Evolutionary conservation across 2,797 vertebrate species (phyloP).

Genomic region (Gouania willdenowi): DNA sequence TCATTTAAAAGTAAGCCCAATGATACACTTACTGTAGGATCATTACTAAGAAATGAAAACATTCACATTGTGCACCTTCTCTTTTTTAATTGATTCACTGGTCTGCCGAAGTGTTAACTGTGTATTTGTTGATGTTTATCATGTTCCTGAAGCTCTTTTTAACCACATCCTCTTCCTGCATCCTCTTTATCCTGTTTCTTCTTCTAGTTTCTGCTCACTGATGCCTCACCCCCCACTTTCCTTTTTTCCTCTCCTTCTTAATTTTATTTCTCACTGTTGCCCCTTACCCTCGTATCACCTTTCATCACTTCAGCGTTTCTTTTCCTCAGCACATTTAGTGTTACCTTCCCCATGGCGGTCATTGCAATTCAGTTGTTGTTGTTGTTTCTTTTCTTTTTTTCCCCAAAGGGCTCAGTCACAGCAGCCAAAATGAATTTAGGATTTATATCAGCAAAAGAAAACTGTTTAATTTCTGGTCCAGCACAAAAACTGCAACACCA

Average conservation of each 20-base stretch:
- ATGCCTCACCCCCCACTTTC: neutral
- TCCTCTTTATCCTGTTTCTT: no score
- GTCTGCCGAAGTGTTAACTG: no score
- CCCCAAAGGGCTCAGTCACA: neutral
- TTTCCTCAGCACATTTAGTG: constrained; percentile 12
- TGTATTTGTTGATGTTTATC: no score
- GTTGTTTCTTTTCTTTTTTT: no score
- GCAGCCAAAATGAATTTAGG: constrained; percentile 1
- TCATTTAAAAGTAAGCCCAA: no score
- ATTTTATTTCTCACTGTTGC: constrained; percentile 2
- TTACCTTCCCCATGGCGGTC: constrained; percentile 12
- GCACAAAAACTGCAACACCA: neutral
- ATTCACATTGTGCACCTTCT: no score
- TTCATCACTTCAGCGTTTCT: constrained; percentile 18
- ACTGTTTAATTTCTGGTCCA: constrained; percentile 7
- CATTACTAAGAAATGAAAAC: no score
- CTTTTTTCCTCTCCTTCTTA: neutral
- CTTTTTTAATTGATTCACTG: no score
- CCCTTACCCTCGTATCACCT: constrained; percentile 14
- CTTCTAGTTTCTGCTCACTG: no score
- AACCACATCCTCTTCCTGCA: no score
- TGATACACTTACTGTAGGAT: no score
- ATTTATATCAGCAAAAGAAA: constrained; percentile 11
- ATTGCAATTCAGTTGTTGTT: constrained; percentile 13
- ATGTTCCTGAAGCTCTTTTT: no score